Evolutionary conservation across 2,888 invertebrate genomes (phyloP).

Genomic region (Augochlorella aurata): DNA sequence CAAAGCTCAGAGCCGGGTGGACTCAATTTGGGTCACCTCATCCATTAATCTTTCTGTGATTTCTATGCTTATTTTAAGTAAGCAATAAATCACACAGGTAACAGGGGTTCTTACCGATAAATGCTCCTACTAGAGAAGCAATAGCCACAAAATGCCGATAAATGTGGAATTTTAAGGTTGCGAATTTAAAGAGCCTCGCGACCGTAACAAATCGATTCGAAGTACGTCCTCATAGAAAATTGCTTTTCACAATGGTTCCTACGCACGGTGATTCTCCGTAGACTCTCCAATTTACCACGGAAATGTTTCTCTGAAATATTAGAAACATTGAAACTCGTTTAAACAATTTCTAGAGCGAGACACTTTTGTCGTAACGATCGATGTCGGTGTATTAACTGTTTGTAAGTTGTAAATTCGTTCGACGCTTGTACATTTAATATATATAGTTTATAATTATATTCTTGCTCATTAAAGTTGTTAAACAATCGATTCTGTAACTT

Average conservation of each 20-base stretch:
- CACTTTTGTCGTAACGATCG: no score
- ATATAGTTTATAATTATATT: no score
- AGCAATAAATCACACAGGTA: conserved; percentile 16
- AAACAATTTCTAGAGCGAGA: no score
- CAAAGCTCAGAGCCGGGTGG: neutral
- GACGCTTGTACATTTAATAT: no score
- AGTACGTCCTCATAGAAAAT: neutral
- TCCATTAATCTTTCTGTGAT: conserved; percentile 23
- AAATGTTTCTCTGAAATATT: no score
- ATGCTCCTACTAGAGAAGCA: neutral
- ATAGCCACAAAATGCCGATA: conserved; percentile 8
- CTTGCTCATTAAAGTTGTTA: no score
- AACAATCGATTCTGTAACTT: no score
- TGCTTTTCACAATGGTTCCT: neutral
- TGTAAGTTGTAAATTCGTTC: no score
- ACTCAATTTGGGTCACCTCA: conserved; percentile 10
- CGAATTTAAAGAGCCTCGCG: neutral
- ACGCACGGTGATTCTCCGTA: no score
- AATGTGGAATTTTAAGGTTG: conserved; percentile 4
- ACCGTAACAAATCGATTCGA: neutral
- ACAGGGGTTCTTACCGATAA: conserved; percentile 13
- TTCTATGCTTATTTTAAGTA: conserved; percentile 4
- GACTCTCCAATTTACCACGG: no score
- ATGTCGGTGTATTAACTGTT: no score
- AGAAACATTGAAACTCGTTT: no score